A percentile compares a stretch with the other conserved stretches of the same genome.
These are phyloP conservation scores for Benthosema pterotum DNA, from an alignment of 2,797 vertebrate species.

Conservation along the genomic window DNA sequence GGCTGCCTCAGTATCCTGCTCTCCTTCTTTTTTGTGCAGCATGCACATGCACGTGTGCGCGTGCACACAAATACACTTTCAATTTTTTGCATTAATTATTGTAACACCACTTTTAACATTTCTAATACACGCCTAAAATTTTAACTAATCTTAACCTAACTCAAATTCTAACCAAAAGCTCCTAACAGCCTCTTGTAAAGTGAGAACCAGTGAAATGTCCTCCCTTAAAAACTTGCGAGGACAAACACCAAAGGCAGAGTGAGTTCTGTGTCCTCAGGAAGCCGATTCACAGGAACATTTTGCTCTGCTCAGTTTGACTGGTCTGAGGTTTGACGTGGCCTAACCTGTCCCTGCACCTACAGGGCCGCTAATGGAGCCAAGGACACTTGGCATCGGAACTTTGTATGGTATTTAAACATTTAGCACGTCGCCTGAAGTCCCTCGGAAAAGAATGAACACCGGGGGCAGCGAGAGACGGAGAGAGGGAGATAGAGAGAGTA, in stretches of 20 bases:
- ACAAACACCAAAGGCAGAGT: neutral
- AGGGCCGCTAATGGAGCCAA: slow-evolving; percentile 33
- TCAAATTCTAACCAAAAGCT: too few species aligned
- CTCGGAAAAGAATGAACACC: slow-evolving; percentile 57
- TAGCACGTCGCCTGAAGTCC: slow-evolving; percentile 42
- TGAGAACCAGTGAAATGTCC: too few species aligned
- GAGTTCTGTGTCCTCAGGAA: neutral
- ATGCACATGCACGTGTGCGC: neutral
- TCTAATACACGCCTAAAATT: neutral
- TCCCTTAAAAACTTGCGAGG: too few species aligned
- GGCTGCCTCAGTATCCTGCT: slow-evolving; percentile 22
- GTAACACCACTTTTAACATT: too few species aligned
- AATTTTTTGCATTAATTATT: too few species aligned
- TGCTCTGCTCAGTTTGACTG: slow-evolving; percentile 6
- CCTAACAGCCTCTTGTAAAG: too few species aligned
- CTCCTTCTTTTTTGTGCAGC: slow-evolving; percentile 1
- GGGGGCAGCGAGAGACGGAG: slow-evolving; percentile 38
- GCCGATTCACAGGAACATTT: neutral
- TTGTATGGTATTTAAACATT: slow-evolving; percentile 67
- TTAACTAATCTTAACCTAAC: too few species aligned
- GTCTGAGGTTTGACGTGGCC: slow-evolving; percentile 2
- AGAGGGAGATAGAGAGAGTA: slow-evolving; percentile 10
- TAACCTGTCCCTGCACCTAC: slow-evolving; percentile 8
- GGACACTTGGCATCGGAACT: slow-evolving; percentile 40
- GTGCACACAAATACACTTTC: neutral